Percentiles rank a stretch among this genome's conserved stretches.
Conservation (phyloP, 2,113 vertebrate species). For the Syngnathus scovelli region DNA sequence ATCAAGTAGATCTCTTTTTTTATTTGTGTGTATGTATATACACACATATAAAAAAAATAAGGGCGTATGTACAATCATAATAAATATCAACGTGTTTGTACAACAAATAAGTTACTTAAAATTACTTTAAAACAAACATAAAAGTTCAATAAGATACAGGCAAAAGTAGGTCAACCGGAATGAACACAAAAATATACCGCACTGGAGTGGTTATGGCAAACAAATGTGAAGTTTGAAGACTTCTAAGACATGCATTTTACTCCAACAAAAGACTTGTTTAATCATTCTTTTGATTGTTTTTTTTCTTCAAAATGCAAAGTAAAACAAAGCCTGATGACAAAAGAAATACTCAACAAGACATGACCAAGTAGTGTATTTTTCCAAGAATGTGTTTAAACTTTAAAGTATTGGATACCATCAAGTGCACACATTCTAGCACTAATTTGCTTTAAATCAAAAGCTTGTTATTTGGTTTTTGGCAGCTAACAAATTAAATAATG, state of each 20-base stretch:
- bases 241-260: constrained; percentile 54
- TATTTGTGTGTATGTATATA: constrained; percentile 76
- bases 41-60: constrained; percentile 81
- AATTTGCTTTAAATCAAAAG: constrained; percentile 29
- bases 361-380: constrained; percentile 44
- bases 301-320: constrained; percentile 25
- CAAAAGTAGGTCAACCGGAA: constrained; percentile 46
- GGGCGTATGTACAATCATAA: constrained; percentile 80
- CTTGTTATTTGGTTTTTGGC: constrained; percentile 45
- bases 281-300: constrained; percentile 17
- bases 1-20: constrained; percentile 66
- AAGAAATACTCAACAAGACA: constrained; percentile 36
- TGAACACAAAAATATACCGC: constrained; percentile 45
- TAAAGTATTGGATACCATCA: constrained; percentile 18
- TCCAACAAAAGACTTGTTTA: constrained; percentile 33
- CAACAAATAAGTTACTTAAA: constrained; percentile 81
- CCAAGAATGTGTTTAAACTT: constrained; percentile 16
- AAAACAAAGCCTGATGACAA: constrained; percentile 31
- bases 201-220: constrained; percentile 38
- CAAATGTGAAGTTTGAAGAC: constrained; percentile 28
- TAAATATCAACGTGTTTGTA: constrained; percentile 80
- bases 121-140: constrained; percentile 65
- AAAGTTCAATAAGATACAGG: constrained; percentile 41
- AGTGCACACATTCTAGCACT: constrained; percentile 24
- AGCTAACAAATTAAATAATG: constrained; percentile 24